These are phyloP conservation scores for Picathartes gymnocephalus DNA, from an alignment of 2,113 vertebrate species.

Conservation along the genomic window DNA sequence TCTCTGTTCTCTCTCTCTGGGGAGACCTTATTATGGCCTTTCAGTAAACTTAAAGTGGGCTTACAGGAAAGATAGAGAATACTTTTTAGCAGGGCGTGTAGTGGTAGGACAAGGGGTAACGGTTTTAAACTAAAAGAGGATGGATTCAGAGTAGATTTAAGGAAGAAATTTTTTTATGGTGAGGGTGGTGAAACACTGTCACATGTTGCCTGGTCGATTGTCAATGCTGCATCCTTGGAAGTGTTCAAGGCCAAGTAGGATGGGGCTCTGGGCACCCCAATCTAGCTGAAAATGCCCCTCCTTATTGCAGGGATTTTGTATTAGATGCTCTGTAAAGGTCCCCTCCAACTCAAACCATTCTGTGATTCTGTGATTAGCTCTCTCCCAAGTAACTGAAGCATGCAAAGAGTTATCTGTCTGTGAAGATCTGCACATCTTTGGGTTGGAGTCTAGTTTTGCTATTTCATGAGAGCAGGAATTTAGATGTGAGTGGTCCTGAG, in stretches of 20 bases:
- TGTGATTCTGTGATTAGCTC: neutral
- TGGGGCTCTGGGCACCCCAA: neutral
- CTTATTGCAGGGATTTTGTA: neutral
- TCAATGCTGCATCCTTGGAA: neutral
- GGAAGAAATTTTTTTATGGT: neutral
- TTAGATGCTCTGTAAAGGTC: neutral
- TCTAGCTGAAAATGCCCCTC: neutral
- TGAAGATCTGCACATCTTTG: neutral
- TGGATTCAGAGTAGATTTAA: neutral
- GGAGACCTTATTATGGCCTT: neutral
- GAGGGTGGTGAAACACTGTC: neutral
- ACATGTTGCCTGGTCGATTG: rapidly evolving
- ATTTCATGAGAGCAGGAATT: neutral
- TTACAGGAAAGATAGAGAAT: neutral
- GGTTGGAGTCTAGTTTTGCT: neutral
- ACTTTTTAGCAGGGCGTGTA: neutral
- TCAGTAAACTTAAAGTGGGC: neutral
- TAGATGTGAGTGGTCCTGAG: neutral
- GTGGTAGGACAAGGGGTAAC: neutral
- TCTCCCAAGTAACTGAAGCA: neutral
- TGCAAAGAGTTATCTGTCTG: neutral
- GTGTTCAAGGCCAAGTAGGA: neutral
- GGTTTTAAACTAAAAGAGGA: neutral
- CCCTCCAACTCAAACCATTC: neutral
- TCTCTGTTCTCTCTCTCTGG: neutral